A percentile compares a stretch with the other conserved stretches of the same genome.
Conservation (phyloP, 2,113 vertebrate species). For the Nerophis lumbriciformis region DNA sequence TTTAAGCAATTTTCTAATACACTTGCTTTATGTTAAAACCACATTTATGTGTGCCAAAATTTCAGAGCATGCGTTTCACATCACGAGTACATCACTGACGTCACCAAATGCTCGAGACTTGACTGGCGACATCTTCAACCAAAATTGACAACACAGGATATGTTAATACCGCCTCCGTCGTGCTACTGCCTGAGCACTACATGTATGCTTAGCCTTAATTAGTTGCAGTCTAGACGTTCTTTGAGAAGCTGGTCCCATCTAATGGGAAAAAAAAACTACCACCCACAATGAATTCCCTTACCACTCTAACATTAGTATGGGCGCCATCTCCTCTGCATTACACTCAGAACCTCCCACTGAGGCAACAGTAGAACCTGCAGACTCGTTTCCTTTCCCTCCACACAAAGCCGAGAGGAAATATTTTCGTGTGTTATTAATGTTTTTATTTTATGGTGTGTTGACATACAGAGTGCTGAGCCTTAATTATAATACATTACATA, state of each 20-base stretch:
- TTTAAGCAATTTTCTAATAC: no score
- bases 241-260: background rate
- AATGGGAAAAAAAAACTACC: background rate
- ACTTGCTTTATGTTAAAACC: no score
- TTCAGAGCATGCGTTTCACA: no score
- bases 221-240: conserved; percentile 2
- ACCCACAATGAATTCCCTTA: conserved; percentile 5
- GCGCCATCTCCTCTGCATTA: conserved; percentile 1
- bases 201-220: background rate
- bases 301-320: conserved; percentile 6
- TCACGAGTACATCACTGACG: no score
- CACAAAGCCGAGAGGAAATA: no score
- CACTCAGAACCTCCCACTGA: conserved; percentile 4
- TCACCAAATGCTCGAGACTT: background rate
- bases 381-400: background rate
- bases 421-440: no score
- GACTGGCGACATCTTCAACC: background rate
- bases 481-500: no score
- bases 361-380: background rate
- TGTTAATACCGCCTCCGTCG: background rate
- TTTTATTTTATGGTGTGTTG: background rate
- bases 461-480: background rate
- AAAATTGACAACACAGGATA: background rate
- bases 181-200: background rate
- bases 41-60: no score